Percentiles rank a stretch among this genome's conserved stretches.
Evolutionary conservation across 1,140 invertebrate species (phyloP).

Genomic region (Ericerus pela): DNA sequence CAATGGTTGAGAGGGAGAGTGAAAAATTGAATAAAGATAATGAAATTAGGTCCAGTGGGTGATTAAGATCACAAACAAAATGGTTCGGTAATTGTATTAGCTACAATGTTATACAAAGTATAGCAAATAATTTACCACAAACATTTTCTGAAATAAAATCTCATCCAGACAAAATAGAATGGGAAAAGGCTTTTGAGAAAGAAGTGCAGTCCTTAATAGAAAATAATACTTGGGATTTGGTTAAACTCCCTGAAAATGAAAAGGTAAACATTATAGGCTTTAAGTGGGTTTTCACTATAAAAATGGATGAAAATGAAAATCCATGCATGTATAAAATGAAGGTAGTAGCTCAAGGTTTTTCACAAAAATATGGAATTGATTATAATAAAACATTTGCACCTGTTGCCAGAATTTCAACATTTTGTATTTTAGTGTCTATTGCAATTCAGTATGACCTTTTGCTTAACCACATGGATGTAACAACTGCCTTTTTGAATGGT

Average conservation of each 20-base stretch:
- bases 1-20: no score
- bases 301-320: conserved; percentile 24
- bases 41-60: no score
- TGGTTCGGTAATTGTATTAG: no score
- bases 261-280: conserved; percentile 22
- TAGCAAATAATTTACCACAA: neutral
- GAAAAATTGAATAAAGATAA: no score
- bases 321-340: conserved; percentile 22
- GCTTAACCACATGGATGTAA: conserved; percentile 30
- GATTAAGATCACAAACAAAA: no score
- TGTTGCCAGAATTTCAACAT: conserved; percentile 26
- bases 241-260: conserved; percentile 22
- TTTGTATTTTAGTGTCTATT: conserved; percentile 30
- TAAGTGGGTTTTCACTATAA: conserved; percentile 31
- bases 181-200: conserved; percentile 28
- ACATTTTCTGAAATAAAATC: conserved; percentile 3
- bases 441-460: conserved; percentile 27
- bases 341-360: conserved; percentile 7
- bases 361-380: conserved; percentile 24
- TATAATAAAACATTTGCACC: conserved; percentile 31
- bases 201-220: conserved; percentile 27
- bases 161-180: conserved; percentile 19
- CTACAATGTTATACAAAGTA: no score
- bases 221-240: conserved; percentile 31
- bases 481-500: conserved; percentile 32